Base-by-base conservation (phyloP, 2,888 invertebrate species). In the Mellilla xanthometata region DNA sequence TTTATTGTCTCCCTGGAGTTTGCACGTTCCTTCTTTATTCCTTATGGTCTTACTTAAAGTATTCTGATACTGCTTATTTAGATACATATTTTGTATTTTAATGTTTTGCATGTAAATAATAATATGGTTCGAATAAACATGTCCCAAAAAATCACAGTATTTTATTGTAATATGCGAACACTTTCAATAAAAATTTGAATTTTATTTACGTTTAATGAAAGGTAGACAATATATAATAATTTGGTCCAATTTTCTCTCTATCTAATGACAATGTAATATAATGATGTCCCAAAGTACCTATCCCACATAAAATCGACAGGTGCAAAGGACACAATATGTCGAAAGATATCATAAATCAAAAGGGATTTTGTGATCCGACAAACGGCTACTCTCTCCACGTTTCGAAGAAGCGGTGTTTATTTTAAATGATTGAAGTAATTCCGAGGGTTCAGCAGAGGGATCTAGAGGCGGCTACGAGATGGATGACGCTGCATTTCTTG, bases 351-450 rank as follows among this genome's bases (percentile, higher is more conserved):
- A 78, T 81, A 80, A 80, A 82, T 83, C 80, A 82, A 73, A 69
- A 66, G 65, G 66, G 65, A 62, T 71, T n/a, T 76, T 72, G 58
- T 64, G 69, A 73, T 72, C 63, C 68, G 54, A 60, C 60, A 72
- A 71, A 71, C 65, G 72, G 76, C 72, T 71, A 72, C 72, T 72
- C 66, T 67, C 68, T 65, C 64, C 59, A 67, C 59, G 70, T 70
- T 81, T 79, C 76, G 60, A 65, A 62, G 75, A 81, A 80, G 68
- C 62, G 52, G 68, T 85, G 76, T 86, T 84, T 86, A 84, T 83
- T 84, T 85, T 75, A 79, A 81, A 77, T 72, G 69, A 76, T 79
- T 76, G 73, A 74, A 79, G 77, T 75, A 69, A 76, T 83, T 77
- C 69, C 65, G 64, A 75, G 72, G 76, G 74, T 70, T 63, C 59